Evolutionary conservation across 2,113 vertebrate genomes (phyloP), one percentile per base, ranked within the genome.

Genomic region (Accipiter virgatus): DNA sequence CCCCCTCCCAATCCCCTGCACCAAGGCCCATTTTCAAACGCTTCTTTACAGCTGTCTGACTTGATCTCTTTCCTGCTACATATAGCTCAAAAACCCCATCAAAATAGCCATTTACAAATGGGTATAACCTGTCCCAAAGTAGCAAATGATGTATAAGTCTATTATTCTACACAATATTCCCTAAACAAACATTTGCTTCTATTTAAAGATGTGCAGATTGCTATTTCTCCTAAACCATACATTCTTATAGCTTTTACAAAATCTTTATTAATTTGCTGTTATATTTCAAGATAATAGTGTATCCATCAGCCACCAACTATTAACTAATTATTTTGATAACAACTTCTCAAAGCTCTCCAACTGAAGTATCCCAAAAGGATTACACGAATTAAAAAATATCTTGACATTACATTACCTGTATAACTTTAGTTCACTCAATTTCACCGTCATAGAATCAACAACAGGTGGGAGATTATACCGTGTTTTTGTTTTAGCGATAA

Each of bases 381-480:
- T n/a, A 72, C 13, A 75, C 7, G 2, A 62, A 66, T 62, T 59
- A 75, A 66, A 90, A 78, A 40, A 18, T 26, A 58, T 5, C 23
- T 25, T 79, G 32, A 77, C 8, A 52, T 17, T 58, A 50, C 42
- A 88, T 97, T 94, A 99, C 99, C 99, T 99, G 98, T 99, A 99
- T 66, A 99, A 97, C 96, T 99, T 99, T 50, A 99, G 98, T 93
- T 99, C 98, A 93, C 99, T 99, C 94, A 99, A 97, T 65, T 97
- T 99, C 96, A 99, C 98, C 0, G 96, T 98, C 97, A 99, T 99
- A 84, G 97, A 98, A 96, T 99, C 99, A 96, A 99, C 98, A 86
- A 99, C 97, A 75, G 99, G 99, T 0, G 99, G 99, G 52, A 99
- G 98, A 73, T 87, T 98, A 34, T 93, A 96, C 7, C 97, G 93